Percentiles rank a stretch among this genome's conserved stretches.
Conservation (phyloP, 2,888 invertebrate species). For the Globia sparganii region DNA sequence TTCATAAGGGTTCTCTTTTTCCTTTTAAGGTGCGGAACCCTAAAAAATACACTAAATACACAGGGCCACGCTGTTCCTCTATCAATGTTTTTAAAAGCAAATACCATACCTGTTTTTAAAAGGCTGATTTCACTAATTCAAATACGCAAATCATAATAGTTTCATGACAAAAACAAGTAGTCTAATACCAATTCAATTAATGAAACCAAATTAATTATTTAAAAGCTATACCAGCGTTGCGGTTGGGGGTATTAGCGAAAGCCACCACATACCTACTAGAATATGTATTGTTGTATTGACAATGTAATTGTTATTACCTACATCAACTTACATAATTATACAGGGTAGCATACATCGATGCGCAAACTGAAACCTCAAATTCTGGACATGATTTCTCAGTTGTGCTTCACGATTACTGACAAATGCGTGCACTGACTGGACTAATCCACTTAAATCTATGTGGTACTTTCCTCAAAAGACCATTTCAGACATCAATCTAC, state of each 20-base stretch:
- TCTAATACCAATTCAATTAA: conserved; percentile 40
- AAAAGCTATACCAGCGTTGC: conserved; percentile 32
- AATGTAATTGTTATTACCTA: conserved; percentile 4
- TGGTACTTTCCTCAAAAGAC: no score
- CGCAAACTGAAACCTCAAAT: neutral
- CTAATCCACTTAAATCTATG: no score
- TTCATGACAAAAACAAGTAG: conserved; percentile 37
- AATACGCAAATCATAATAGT: conserved; percentile 17
- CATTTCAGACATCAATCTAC: no score
- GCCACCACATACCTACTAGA: neutral
- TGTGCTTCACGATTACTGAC: no score
- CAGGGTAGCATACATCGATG: no score
- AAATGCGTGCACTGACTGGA: no score
- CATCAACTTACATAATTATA: neutral
- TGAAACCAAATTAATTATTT: conserved; percentile 50
- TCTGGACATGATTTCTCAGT: neutral
- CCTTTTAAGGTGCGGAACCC: no score
- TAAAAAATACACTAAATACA: no score
- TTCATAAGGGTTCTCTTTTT: no score
- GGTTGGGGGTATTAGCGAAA: conserved; percentile 42
- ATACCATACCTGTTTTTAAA: neutral
- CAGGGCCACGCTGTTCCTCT: neutral
- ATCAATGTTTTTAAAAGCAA: neutral
- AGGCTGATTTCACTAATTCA: neutral
- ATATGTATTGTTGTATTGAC: conserved; percentile 30